Evolutionary conservation across 1,140 invertebrate genomes (phyloP).

Genomic region (Papilio polytes): DNA sequence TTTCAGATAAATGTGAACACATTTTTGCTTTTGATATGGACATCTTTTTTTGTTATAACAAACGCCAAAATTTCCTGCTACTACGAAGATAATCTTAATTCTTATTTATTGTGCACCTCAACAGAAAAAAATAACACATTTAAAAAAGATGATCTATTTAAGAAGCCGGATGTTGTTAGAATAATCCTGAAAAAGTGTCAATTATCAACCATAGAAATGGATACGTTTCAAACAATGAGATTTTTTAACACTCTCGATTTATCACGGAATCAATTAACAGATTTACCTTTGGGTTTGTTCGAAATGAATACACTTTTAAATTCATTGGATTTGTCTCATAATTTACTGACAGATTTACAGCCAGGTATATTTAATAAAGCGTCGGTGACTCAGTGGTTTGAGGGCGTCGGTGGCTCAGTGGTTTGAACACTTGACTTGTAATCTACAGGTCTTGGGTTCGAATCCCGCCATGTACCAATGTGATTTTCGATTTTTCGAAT

Average conservation of each 20-base stretch:
- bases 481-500: no score
- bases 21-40: neutral
- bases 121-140: constrained; percentile 49
- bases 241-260: constrained; percentile 59
- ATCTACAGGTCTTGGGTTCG: no score
- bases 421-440: no score
- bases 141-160: constrained; percentile 56
- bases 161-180: constrained; percentile 53
- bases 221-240: constrained; percentile 59
- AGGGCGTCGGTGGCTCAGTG: no score
- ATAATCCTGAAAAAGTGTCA: constrained; percentile 57
- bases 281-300: constrained; percentile 57
- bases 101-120: constrained; percentile 45
- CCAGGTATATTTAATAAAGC: constrained; percentile 62
- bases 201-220: constrained; percentile 56
- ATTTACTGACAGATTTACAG: constrained; percentile 57
- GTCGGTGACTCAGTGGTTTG: no score
- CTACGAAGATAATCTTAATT: constrained; percentile 7
- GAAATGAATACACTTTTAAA: constrained; percentile 51
- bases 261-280: constrained; percentile 61
- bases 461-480: no score
- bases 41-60: neutral
- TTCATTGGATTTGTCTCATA: constrained; percentile 63
- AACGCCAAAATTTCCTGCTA: neutral
- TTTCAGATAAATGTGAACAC: constrained; percentile 15